A percentile compares a stretch with the other conserved stretches of the same genome.
phyloP scores from a whole-genome alignment of 2,797 vertebrate species.

The Spheniscus humboldti region DNA sequence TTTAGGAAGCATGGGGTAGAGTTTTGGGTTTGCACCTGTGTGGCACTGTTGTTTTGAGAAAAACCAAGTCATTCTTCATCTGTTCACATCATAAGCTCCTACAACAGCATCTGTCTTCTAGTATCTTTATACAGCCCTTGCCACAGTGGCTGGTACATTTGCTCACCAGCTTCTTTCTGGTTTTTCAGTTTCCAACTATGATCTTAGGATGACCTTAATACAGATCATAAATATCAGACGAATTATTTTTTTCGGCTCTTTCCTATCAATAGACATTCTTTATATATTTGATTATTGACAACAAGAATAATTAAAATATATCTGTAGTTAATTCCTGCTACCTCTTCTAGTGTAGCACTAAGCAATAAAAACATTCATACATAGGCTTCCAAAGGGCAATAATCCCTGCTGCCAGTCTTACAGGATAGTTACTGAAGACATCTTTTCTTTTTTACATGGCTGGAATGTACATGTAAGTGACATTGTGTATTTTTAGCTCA shows the following conservation, averaged over 20 bases:
- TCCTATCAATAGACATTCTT: neutral
- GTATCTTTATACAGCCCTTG: neutral
- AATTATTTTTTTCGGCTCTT: neutral
- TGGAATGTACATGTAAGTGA: neutral
- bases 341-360: neutral
- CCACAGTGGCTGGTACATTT: neutral
- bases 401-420: neutral
- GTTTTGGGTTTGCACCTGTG: neutral
- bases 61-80: neutral
- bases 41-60: neutral
- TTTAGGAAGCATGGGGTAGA: neutral
- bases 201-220: neutral
- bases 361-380: neutral
- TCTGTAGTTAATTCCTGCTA: neutral
- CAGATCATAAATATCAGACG: neutral
- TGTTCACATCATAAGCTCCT: neutral
- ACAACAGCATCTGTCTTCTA: neutral
- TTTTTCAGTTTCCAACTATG: neutral
- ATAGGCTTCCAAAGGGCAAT: neutral
- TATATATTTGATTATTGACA: neutral
- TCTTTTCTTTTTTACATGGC: neutral
- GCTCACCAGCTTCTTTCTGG: neutral
- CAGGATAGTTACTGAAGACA: neutral
- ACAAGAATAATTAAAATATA: neutral
- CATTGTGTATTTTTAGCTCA: neutral